A percentile compares a stretch with the other conserved stretches of the same genome.
Evolutionary conservation across 2,797 vertebrate species (phyloP).

Genomic region (Takifugu rubripes): DNA sequence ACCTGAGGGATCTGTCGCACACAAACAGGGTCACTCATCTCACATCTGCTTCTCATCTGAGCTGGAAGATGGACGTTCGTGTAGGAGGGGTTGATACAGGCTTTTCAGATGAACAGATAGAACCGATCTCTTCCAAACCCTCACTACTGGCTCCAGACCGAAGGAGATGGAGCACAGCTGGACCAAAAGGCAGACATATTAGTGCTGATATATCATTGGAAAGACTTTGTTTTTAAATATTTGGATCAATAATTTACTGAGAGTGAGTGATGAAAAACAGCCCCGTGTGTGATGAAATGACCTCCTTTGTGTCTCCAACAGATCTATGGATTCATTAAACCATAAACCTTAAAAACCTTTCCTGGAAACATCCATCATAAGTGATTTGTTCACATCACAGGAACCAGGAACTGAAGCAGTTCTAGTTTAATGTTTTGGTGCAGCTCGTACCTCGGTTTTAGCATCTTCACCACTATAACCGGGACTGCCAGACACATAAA

Average conservation of each 20-base stretch:
- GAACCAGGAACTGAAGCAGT: no score
- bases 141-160: not conserved
- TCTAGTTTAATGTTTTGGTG: no score
- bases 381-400: no score
- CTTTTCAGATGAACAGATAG: not conserved
- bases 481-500: no score
- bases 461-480: no score
- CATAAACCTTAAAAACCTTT: no score
- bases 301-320: no score
- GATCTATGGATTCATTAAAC: no score
- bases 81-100: not conserved
- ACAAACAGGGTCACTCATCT: not conserved
- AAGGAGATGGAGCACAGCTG: not conserved
- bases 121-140: not conserved
- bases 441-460: no score
- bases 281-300: not conserved
- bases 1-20: not conserved
- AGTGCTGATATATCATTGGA: not conserved
- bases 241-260: not conserved
- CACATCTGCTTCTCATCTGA: constrained; percentile 24
- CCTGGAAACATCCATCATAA: no score
- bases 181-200: not conserved
- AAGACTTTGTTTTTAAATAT: no score
- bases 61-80: constrained; percentile 1
- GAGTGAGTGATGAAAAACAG: not conserved